Evolutionary conservation across 2,888 invertebrate genomes (phyloP), one percentile per base, ranked within the genome.

Genomic region (Nemurella pictetii): DNA sequence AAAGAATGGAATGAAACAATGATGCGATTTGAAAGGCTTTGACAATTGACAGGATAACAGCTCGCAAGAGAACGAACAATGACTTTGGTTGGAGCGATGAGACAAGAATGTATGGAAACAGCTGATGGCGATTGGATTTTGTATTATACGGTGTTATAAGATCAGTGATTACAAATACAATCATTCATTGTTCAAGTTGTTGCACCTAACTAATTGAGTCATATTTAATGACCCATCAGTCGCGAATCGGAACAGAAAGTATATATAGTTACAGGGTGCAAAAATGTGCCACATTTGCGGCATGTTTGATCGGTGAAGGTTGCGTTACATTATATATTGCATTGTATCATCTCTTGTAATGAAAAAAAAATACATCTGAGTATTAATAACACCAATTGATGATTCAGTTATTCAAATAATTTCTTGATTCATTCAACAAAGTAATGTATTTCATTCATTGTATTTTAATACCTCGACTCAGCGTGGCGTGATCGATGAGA

Each of bases 1-100:
- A 35, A 7, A 81, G 80, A 78, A 78, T n/a, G 55, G 36, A 81
- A 81, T 81, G 80, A 81, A 81, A 81, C 80, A 81, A 81, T 81
- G 35, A 35, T 26, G 36, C 26, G 32, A 81, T 81, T 81, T 35
- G 25, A 81, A 81, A 81, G 80, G 35, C 35, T 81, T 81, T 81
- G 80, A 81, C 80, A 81, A 81, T 75, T 81, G 80, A 81, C 80
- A 36, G 32, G 35, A 81, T 30, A 78, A 78, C 30, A 30, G 78
- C 28, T 32, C n/a, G 29, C n/a, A 26, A 30, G 80, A 81, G 80
- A 81, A 35, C 35, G 80, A 81, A 81, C 80, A 81, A 81, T 81
- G 35, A 35, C 36, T 35, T n/a, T 81, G 29, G 80, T 81, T 30
- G 80, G 26, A 25, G 4, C 35, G 80, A 25, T 35, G 80, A 36